A percentile compares a stretch with the other conserved stretches of the same genome.
phyloP scores from a whole-genome alignment of 2,888 invertebrate genomes.

The Andrena haemorrhoa region DNA sequence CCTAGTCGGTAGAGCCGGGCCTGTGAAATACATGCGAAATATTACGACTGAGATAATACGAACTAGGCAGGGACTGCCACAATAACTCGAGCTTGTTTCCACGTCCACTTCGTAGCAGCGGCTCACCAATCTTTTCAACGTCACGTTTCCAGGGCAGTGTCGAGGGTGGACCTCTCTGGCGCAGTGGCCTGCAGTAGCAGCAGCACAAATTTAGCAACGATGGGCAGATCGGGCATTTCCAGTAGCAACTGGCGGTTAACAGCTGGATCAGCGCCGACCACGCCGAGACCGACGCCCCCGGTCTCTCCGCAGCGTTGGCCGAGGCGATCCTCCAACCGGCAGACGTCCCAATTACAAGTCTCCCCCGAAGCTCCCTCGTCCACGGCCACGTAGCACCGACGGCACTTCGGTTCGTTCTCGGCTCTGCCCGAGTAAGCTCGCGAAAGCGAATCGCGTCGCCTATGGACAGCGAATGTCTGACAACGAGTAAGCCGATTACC shows the following conservation, averaged over 20 bases:
- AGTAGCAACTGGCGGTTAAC: slow-evolving; percentile 87
- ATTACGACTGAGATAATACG: too few relatives aligned
- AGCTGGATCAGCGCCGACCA: slow-evolving; percentile 90
- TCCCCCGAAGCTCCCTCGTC: slow-evolving; percentile 75
- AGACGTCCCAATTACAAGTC: slow-evolving; percentile 75
- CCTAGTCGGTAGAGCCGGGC: too few relatives aligned
- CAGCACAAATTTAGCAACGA: slow-evolving; percentile 85
- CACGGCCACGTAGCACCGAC: slow-evolving; percentile 77
- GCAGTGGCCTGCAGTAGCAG: slow-evolving; percentile 87
- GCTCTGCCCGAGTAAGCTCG: slow-evolving; percentile 56
- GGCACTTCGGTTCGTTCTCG: slow-evolving; percentile 52
- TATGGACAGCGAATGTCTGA: neutral
- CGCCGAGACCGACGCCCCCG: slow-evolving; percentile 91
- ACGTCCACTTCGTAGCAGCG: too few relatives aligned
- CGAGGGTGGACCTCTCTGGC: slow-evolving; percentile 89
- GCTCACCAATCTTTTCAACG: neutral
- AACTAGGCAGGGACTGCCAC: too few relatives aligned
- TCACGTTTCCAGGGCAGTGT: slow-evolving; percentile 85
- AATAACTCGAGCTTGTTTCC: too few relatives aligned
- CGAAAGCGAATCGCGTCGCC: neutral
- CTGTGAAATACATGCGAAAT: too few relatives aligned
- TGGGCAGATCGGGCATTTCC: slow-evolving; percentile 77
- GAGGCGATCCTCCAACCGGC: slow-evolving; percentile 75
- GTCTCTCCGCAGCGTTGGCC: slow-evolving; percentile 90
- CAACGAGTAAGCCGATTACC: neutral